phyloP scores from a whole-genome alignment of 2,888 invertebrate genomes.

The Flexamia atlantica region DNA sequence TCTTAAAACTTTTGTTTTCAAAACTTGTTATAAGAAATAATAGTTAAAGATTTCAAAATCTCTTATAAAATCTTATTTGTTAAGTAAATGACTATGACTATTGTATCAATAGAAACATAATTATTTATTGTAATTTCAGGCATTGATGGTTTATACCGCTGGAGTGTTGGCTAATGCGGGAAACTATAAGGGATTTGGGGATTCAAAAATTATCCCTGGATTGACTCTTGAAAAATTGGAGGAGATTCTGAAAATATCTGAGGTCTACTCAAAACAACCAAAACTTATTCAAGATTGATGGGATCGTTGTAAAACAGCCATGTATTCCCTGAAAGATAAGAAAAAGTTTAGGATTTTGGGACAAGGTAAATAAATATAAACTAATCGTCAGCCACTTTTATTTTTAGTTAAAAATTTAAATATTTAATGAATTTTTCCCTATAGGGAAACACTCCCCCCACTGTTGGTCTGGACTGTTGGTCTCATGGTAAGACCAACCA shows the following conservation, averaged over 20 bases:
- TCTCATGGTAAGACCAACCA: no score
- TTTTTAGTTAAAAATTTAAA: no score
- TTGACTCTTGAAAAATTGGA: conserved; percentile 85
- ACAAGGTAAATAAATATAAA: conserved; percentile 75
- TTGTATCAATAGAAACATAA: no score
- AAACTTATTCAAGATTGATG: conserved; percentile 81
- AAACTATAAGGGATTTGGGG: conserved; percentile 98
- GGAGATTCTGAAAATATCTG: conserved; percentile 83
- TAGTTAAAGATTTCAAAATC: no score
- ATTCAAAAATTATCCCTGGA: conserved; percentile 95
- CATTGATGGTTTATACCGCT: conserved; percentile 90
- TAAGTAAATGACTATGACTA: no score
- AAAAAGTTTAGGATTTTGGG: conserved; percentile 86
- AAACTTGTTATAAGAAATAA: no score
- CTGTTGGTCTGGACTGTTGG: no score
- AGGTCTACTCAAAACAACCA: conserved; percentile 81
- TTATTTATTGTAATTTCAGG: conserved; percentile 82
- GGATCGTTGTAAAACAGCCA: conserved; percentile 79
- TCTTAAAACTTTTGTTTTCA: no score
- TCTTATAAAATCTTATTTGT: no score
- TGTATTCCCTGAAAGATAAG: conserved; percentile 85
- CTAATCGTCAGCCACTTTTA: no score
- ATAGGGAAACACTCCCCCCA: no score
- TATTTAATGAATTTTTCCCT: no score
- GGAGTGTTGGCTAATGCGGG: conserved; percentile 92